Conservation (phyloP, 2,888 invertebrate genomes). For the Encarsia formosa region DNA sequence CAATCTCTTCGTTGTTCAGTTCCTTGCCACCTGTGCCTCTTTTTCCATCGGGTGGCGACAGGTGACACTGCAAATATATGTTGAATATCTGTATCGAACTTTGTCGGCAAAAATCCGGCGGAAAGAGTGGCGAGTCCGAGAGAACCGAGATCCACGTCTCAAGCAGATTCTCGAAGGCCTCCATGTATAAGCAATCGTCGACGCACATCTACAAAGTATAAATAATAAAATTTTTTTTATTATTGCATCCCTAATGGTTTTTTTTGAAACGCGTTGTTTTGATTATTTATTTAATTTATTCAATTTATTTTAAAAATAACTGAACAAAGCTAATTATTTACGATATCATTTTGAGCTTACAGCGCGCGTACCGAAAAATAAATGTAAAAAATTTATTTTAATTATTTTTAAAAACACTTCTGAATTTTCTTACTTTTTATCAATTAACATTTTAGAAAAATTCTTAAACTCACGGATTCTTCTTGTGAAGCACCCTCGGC, state of each 20-base stretch:
- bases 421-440: too few relatives aligned
- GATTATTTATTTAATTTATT: too few relatives aligned
- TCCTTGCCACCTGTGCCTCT: conserved; percentile 56
- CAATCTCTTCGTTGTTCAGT: conserved; percentile 56
- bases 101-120: conserved; percentile 46
- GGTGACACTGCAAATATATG: conserved; percentile 73
- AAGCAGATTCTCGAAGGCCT: conserved; percentile 66
- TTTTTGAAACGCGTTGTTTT: too few relatives aligned
- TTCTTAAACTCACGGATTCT: conserved; percentile 60
- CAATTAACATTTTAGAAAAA: too few relatives aligned
- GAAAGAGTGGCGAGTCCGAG: conserved; percentile 49
- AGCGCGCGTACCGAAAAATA: too few relatives aligned
- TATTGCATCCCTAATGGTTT: background rate
- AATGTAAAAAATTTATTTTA: too few relatives aligned
- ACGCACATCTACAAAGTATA: conserved; percentile 44
- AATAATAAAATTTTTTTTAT: background rate
- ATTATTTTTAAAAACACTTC: too few relatives aligned
- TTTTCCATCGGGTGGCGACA: conserved; percentile 76
- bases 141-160: conserved; percentile 65
- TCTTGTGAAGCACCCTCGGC: conserved; percentile 63
- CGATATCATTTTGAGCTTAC: too few relatives aligned
- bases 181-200: conserved; percentile 59
- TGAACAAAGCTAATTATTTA: too few relatives aligned
- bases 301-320: too few relatives aligned
- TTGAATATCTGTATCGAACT: conserved; percentile 65